These are phyloP conservation scores for Himalopsyche anomala DNA, from an alignment of 2,888 invertebrate genomes.

Conservation along the genomic window DNA sequence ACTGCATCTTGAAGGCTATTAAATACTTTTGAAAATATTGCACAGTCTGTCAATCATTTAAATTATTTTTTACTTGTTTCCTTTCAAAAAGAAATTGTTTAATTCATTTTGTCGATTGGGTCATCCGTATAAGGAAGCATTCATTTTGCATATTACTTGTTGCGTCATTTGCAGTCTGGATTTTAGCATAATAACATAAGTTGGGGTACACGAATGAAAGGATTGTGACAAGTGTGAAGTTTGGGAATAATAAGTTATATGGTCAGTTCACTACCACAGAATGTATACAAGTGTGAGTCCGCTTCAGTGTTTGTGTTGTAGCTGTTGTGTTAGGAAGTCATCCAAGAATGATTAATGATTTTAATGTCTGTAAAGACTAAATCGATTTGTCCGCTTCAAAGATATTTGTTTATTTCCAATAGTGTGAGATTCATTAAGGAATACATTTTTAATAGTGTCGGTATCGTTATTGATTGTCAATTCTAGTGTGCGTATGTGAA, in stretches of 20 bases:
- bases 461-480: not conserved
- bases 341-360: too few species aligned
- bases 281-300: not conserved
- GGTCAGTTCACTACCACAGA: not conserved
- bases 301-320: conserved; percentile 52
- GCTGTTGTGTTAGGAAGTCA: not conserved
- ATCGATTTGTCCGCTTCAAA: not conserved
- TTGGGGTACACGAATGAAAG: conserved; percentile 70
- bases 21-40: not conserved
- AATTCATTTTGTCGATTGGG: too few species aligned
- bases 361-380: not conserved
- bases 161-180: not conserved
- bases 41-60: too few species aligned
- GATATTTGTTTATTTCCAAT: not conserved
- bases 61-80: not conserved
- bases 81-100: not conserved
- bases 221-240: conserved; percentile 65
- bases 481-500: not conserved
- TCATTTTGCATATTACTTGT: not conserved
- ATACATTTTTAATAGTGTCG: not conserved
- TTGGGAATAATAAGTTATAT: conserved; percentile 62
- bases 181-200: conserved; percentile 60
- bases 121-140: too few species aligned
- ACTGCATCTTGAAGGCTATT: not conserved
- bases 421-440: not conserved